Base-by-base conservation (phyloP, 2,888 invertebrate genomes). In the Sipha maydis region DNA sequence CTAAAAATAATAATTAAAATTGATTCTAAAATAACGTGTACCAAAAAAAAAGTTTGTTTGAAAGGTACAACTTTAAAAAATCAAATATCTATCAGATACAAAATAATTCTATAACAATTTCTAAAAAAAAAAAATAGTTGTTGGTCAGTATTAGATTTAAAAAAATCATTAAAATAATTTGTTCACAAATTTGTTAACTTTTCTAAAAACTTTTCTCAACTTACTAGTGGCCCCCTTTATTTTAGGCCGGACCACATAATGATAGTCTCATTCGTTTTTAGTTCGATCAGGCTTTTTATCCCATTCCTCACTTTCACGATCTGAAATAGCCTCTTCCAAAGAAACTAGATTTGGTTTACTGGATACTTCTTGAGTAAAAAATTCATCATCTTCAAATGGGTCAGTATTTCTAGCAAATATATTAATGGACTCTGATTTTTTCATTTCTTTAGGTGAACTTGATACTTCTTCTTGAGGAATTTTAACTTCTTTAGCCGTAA, bases 311-410 rank as follows among this genome's bases (percentile, higher is more conserved):
- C 34, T 56, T 75, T 82, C 80, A 11, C 21, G 75, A 31, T 80
- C 88, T 25, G 88, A 88, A 75, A 28, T n/a, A 61, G 73, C 61
- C 9, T 88, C 88, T n/a, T 80, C 80, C 5, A 80, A 38, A 48
- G 80, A 80, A n/a, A 61, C 31, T 8, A 88, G 19, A 80, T 75
- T 88, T 82, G 71, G 88, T 88, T 88, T 80, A 28, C 31, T 75
- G 19, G 75, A 75, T 28, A 88, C 88, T 38, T 86, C 89, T 19
- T 89, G 91, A 91, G 90, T 92, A 85, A 91, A 95, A 91, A 97
- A 97, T 92, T 97, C 97, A 91, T 96, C 96, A 85, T 96, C 96
- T 90, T 97, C 97, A 91, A 97, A 97, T 1, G 97, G 97, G 92
- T 97, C 97, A 78, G 94, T 94, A 91, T 96, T 96, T 83, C 96